phyloP scores from a whole-genome alignment of 2,797 vertebrate genomes.

The Cossypha caffra region DNA sequence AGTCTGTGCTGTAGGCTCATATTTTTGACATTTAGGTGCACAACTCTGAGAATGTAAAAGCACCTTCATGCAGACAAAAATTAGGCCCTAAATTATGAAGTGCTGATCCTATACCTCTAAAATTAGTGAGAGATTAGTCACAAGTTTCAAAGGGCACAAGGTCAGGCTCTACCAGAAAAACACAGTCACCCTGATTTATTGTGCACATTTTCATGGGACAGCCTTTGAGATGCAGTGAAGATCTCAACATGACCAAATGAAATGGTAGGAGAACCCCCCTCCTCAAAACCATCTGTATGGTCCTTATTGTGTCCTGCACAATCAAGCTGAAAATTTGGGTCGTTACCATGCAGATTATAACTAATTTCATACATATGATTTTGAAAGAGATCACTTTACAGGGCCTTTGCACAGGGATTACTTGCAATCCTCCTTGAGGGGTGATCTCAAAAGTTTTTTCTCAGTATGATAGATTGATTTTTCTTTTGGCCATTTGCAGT shows the following conservation, averaged over 20 bases:
- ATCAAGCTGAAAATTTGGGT: slow-evolving; percentile 68
- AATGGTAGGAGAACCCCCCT: neutral
- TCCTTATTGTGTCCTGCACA: slow-evolving; percentile 58
- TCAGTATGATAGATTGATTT: slow-evolving; percentile 58
- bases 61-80: slow-evolving; percentile 8
- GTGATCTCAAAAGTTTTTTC: slow-evolving; percentile 68
- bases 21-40: neutral
- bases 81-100: slow-evolving; percentile 51
- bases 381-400: slow-evolving; percentile 76
- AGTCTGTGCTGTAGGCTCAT: neutral
- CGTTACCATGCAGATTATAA: slow-evolving; percentile 76
- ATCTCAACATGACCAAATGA: neutral
- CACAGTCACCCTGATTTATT: slow-evolving; percentile 21
- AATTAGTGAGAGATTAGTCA: slow-evolving; percentile 49
- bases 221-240: neutral
- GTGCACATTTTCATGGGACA: neutral
- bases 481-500: slow-evolving; percentile 41
- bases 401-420: slow-evolving; percentile 74
- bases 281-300: slow-evolving; percentile 44
- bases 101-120: slow-evolving; percentile 27
- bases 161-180: slow-evolving; percentile 35
- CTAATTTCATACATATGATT: slow-evolving; percentile 76
- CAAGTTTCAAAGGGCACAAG: slow-evolving; percentile 18
- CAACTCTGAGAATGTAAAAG: neutral
- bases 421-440: slow-evolving; percentile 64